These are phyloP conservation scores for Teleogryllus oceanicus DNA, from an alignment of 2,888 invertebrate genomes.

Conservation along the genomic window DNA sequence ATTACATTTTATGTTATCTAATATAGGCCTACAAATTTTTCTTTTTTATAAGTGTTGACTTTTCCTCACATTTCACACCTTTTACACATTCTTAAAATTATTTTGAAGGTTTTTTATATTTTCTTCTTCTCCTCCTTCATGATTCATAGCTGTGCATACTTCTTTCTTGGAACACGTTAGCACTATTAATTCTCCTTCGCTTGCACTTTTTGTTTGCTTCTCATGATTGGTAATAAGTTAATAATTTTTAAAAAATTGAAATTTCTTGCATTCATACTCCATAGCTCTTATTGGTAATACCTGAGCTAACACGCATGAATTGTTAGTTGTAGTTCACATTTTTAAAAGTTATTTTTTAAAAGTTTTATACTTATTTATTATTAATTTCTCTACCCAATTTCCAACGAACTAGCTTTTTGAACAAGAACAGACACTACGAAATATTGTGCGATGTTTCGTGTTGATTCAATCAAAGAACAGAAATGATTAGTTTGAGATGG, in stretches of 20 bases:
- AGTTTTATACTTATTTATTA: slow-evolving; percentile 12
- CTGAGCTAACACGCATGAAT: slow-evolving; percentile 18
- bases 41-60: slow-evolving; percentile 26
- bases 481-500: slow-evolving; percentile 25
- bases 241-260: slow-evolving; percentile 18
- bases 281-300: slow-evolving; percentile 10
- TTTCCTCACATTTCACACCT: slow-evolving; percentile 24
- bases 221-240: slow-evolving; percentile 9
- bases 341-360: slow-evolving; percentile 21
- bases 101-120: slow-evolving; percentile 23
- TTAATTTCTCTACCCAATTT: slow-evolving; percentile 29
- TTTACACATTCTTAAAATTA: slow-evolving; percentile 30
- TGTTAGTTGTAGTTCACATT: slow-evolving; percentile 9
- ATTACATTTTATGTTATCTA: slow-evolving; percentile 35
- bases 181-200: slow-evolving; percentile 2
- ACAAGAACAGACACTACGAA: slow-evolving; percentile 33
- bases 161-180: slow-evolving; percentile 18
- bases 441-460: slow-evolving; percentile 34
- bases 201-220: slow-evolving; percentile 18
- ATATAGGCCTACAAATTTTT: slow-evolving; percentile 35
- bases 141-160: slow-evolving; percentile 1
- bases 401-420: slow-evolving; percentile 32
- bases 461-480: slow-evolving; percentile 29
- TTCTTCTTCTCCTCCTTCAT: slow-evolving; percentile 23
- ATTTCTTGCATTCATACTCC: background rate